Conservation (phyloP, 53 echinoderm and acorn worm genomes). For the Astropecten irregularis region DNA sequence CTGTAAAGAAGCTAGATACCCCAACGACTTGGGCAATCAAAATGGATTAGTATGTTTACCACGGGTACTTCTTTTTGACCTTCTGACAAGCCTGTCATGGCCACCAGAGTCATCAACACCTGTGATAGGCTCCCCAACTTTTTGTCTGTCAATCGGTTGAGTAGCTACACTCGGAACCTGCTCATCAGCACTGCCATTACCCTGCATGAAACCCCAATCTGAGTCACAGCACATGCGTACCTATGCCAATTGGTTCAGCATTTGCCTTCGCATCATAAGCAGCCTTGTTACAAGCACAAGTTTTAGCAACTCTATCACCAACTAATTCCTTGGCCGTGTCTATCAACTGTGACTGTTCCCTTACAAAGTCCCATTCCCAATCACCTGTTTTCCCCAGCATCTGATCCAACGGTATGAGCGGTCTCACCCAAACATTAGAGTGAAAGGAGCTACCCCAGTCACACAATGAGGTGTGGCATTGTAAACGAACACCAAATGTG, state of each 20-base stretch:
- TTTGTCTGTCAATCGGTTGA: not conserved
- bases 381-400: not conserved
- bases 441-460: conserved; percentile 6
- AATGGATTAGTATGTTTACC: not conserved
- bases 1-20: conserved; percentile 6
- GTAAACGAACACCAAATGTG: conserved; percentile 12
- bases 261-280: not conserved
- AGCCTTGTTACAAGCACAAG: not conserved
- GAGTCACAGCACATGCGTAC: not conserved
- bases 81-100: not conserved
- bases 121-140: conserved; percentile 1
- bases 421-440: conserved; percentile 2
- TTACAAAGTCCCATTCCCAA: not conserved
- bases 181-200: not conserved
- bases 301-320: not conserved
- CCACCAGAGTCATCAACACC: not conserved
- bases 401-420: conserved; percentile 8
- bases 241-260: not conserved
- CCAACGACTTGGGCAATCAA: conserved; percentile 2
- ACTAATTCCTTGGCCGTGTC: not conserved
- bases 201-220: not conserved
- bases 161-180: not conserved
- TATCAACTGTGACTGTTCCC: not conserved
- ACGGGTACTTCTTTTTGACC: not conserved
- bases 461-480: conserved; percentile 12